phyloP scores from a whole-genome alignment of 1,140 invertebrate genomes.

The Ceratina japonica region DNA sequence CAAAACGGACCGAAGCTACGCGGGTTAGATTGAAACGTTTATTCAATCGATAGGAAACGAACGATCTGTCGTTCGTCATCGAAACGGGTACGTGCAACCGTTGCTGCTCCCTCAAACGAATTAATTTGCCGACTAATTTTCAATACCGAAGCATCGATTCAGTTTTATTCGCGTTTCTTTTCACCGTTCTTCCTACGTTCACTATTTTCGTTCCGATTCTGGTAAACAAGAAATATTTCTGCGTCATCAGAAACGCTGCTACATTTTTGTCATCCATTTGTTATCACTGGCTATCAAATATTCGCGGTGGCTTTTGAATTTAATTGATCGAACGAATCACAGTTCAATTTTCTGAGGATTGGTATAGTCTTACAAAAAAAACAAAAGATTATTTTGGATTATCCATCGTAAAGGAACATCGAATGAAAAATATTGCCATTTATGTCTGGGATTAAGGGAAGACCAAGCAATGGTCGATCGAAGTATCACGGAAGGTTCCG shows the following conservation, averaged over 20 bases:
- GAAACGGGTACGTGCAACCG: not conserved
- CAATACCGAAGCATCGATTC: conserved; percentile 24
- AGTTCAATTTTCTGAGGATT: too few relatives aligned
- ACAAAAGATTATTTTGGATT: too few relatives aligned
- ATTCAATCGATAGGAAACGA: conserved; percentile 37
- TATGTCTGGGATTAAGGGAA: not conserved
- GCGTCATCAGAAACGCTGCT: not conserved
- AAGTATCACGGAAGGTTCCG: not conserved
- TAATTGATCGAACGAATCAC: too few relatives aligned
- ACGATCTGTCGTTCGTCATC: conserved; percentile 24
- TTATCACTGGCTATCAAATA: not conserved
- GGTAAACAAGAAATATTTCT: conserved; percentile 13
- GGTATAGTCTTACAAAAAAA: too few relatives aligned
- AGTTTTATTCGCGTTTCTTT: not conserved
- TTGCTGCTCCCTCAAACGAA: conserved; percentile 5
- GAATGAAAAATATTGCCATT: too few relatives aligned
- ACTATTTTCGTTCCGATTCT: not conserved
- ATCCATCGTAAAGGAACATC: too few relatives aligned
- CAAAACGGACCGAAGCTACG: not conserved
- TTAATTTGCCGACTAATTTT: conserved; percentile 47
- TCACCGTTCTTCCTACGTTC: not conserved
- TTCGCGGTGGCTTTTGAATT: too few relatives aligned
- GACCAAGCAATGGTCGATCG: conserved; percentile 34
- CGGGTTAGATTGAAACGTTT: conserved; percentile 31
- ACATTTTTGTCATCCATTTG: not conserved